Evolutionary conservation across 2,888 invertebrate genomes (phyloP).

Genomic region (Kryphioiulus occultus): DNA sequence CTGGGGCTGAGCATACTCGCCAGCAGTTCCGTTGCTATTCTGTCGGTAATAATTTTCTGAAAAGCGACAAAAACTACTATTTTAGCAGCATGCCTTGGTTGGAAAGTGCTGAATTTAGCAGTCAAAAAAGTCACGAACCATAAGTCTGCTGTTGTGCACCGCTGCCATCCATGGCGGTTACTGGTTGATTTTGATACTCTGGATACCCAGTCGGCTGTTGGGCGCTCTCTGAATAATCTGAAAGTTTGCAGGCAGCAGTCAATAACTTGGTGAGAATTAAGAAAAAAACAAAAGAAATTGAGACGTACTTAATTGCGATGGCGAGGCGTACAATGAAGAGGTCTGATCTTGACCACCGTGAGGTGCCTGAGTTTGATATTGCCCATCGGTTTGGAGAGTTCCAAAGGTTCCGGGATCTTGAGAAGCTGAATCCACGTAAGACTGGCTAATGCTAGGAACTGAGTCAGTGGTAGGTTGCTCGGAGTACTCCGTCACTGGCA

Average conservation of each 20-base stretch:
- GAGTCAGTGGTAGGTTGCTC: neutral
- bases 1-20: neutral
- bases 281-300: neutral
- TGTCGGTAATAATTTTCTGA: slow-evolving; percentile 11
- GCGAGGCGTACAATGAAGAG: neutral
- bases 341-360: neutral
- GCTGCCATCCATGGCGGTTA: neutral
- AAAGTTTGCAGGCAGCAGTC: neutral
- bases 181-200: neutral
- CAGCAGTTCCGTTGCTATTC: neutral
- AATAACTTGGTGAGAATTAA: neutral
- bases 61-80: neutral
- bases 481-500: neutral
- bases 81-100: neutral
- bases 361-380: neutral
- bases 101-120: neutral
- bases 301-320: neutral
- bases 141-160: neutral
- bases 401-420: neutral
- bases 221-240: neutral
- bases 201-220: neutral
- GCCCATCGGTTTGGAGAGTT: neutral
- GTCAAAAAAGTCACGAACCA: neutral
- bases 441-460: neutral
- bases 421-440: neutral